Conservation (phyloP, 2,113 vertebrate species). For the Motacilla alba region DNA sequence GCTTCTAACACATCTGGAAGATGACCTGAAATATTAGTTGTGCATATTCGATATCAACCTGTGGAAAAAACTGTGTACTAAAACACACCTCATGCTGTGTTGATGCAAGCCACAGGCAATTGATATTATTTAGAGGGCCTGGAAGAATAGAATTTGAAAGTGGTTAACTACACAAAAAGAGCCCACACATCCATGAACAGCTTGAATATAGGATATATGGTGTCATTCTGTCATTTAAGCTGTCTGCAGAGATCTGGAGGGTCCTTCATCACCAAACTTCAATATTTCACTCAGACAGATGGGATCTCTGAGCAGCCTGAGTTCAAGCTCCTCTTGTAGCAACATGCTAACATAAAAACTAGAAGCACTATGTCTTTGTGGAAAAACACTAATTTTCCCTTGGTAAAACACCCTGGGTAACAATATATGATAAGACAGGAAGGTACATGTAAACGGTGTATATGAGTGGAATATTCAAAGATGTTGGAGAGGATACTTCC, state of each 20-base stretch:
- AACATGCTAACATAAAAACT: not conserved
- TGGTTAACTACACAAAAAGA: not conserved
- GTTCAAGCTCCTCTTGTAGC: not conserved
- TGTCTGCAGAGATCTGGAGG: not conserved
- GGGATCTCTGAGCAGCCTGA: not conserved
- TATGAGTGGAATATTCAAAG: not conserved
- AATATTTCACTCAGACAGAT: not conserved
- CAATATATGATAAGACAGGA: not conserved
- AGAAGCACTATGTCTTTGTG: not conserved
- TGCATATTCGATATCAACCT: not conserved
- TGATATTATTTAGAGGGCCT: not conserved
- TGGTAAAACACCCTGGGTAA: not conserved
- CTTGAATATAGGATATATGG: not conserved
- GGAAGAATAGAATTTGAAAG: not conserved
- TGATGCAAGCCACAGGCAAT: not conserved
- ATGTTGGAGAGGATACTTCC: not conserved
- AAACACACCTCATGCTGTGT: not conserved
- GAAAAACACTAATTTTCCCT: not conserved
- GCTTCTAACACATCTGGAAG: not conserved
- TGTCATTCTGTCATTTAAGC: not conserved
- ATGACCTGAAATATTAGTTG: not conserved
- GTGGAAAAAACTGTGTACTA: not conserved
- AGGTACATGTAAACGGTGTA: not conserved
- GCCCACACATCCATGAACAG: rapidly evolving
- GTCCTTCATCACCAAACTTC: not conserved